Evolutionary conservation across 2,113 vertebrate genomes (phyloP), one percentile per base, ranked within the genome.

Genomic region (Mirza zaza): DNA sequence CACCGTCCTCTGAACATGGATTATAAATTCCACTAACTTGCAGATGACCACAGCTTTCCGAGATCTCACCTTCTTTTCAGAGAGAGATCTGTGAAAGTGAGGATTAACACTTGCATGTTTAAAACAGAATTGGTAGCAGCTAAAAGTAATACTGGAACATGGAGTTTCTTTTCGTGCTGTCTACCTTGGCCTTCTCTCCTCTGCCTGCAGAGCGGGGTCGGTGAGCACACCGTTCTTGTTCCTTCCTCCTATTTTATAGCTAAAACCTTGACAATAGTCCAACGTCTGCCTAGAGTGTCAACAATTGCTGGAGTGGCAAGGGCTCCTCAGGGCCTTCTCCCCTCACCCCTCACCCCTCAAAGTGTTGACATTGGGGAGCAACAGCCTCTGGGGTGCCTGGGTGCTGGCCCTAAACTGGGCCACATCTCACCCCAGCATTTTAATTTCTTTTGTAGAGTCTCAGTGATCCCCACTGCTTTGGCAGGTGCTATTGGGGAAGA

Each of bases 141-240:
- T 20, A 63, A 29, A 45, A 42, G 29, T 13, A 11, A 32, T 25
- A 13, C 27, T 6, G 52, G 10, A 57, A 11, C 20, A 2, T 52
- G 63, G 5, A 12, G 0, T 32, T 50, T 27, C 21, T 39, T 27
- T 20, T n/a, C 70, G 6, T 1, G 29, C 0, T 7, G 1, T 25
- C 34, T 67, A 68, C 52, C 27, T 29, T 48, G 32, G 59, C 75
- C 61, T 48, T 32, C 36, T 61, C 10, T 7, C 27, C 14, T n/a
- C n/a, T 8, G 6, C 45, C 0, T 1, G 21, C 29, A 36, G 29
- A 34, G 18, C 45, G 13, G 42, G 25, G 32, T 70, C 10, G 1
- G 2, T 3, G 6, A 4, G 10, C 11, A 48, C 8, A 11, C 21
- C 2, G 8, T 29, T 27, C 42, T 42, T 1, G 0, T 45, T 70